Percentiles rank a stretch among this genome's conserved stretches.
Evolutionary conservation across 1,140 invertebrate genomes (phyloP).

Genomic region (Psilanteris sp.): DNA sequence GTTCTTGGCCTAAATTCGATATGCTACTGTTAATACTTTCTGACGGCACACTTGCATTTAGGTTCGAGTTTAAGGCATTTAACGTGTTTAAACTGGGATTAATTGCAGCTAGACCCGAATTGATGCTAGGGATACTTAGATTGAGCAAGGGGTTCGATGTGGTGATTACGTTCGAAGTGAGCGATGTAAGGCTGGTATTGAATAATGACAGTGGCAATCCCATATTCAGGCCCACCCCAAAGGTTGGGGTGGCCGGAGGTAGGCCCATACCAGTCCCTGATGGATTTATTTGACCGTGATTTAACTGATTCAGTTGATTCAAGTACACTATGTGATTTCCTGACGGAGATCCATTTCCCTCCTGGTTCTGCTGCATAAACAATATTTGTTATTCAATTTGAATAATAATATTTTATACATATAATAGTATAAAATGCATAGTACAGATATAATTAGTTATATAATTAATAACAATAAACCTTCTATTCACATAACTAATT

Average conservation of each 20-base stretch:
- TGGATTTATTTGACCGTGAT: slow-evolving; percentile 78
- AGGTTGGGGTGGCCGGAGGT: slow-evolving; percentile 79
- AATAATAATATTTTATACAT: no score
- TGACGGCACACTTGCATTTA: slow-evolving; percentile 74
- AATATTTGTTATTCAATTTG: no score
- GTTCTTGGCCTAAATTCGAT: slow-evolving; percentile 74
- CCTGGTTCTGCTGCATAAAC: slow-evolving; percentile 68
- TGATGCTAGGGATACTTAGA: slow-evolving; percentile 76
- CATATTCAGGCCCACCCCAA: slow-evolving; percentile 81
- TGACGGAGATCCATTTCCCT: slow-evolving; percentile 75
- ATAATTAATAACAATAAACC: no score
- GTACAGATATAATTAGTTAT: no score
- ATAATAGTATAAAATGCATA: no score
- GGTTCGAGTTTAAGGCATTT: slow-evolving; percentile 76
- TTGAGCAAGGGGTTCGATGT: slow-evolving; percentile 79
- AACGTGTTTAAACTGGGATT: slow-evolving; percentile 77
- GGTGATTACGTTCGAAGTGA: slow-evolving; percentile 79
- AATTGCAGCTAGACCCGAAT: slow-evolving; percentile 76
- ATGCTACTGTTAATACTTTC: slow-evolving; percentile 78
- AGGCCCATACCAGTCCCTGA: slow-evolving; percentile 80
- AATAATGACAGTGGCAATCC: slow-evolving; percentile 78
- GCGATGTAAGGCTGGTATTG: slow-evolving; percentile 77
- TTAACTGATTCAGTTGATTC: slow-evolving; percentile 78
- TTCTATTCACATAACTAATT: no score
- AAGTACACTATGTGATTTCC: slow-evolving; percentile 80